Evolutionary conservation across 1,140 invertebrate genomes (phyloP).

Genomic region (Hypothenemus hampei): DNA sequence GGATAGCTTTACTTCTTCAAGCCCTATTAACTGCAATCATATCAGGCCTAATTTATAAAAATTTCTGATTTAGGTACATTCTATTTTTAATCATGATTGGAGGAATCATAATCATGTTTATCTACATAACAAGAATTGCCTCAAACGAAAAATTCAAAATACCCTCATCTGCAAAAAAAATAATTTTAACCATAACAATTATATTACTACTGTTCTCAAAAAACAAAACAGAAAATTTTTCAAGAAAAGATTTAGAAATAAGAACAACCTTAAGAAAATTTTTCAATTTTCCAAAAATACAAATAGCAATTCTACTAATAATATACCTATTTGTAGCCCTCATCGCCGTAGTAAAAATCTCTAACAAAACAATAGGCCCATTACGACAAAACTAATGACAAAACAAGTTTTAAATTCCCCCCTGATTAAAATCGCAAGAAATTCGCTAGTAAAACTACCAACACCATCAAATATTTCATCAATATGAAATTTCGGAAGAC

Average conservation of each 20-base stretch:
- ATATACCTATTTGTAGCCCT: conserved; percentile 51
- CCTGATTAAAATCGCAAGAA: conserved; percentile 50
- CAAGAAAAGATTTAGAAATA: too few species aligned
- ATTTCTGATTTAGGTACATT: conserved; percentile 50
- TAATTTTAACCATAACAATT: neutral
- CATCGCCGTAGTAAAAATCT: conserved; percentile 49
- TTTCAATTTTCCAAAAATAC: conserved; percentile 33
- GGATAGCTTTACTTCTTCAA: conserved; percentile 49
- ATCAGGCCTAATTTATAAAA: conserved; percentile 42
- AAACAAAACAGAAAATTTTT: too few species aligned
- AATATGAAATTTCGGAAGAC: conserved; percentile 53
- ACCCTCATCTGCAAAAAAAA: neutral
- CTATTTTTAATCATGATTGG: conserved; percentile 52
- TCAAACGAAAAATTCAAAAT: conserved; percentile 49
- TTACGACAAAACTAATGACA: conserved; percentile 48
- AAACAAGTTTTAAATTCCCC: conserved; percentile 45
- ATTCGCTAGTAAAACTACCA: conserved; percentile 52
- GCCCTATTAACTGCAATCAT: conserved; percentile 46
- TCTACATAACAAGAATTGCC: conserved; percentile 53
- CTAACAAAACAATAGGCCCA: conserved; percentile 43
- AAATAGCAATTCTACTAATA: conserved; percentile 44
- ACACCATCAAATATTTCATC: conserved; percentile 50
- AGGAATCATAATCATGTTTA: conserved; percentile 54
- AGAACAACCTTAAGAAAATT: conserved; percentile 1
- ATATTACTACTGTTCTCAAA: neutral